A percentile compares a stretch with the other conserved stretches of the same genome.
Conservation (phyloP, 1,140 invertebrate genomes). For the Lepidurus packardi region DNA sequence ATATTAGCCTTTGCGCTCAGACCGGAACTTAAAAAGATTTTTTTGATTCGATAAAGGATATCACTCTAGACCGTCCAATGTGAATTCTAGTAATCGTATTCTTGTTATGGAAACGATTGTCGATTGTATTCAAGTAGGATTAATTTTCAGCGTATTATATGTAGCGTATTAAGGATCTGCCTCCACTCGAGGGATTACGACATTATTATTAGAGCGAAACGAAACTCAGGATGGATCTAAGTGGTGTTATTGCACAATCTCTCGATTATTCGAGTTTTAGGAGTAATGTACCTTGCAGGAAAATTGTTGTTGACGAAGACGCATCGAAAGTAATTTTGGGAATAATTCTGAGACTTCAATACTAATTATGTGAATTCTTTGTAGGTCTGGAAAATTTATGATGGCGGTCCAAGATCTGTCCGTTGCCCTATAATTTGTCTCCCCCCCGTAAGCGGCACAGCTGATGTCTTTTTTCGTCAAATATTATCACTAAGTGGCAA, state of each 20-base stretch:
- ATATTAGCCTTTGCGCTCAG: no score
- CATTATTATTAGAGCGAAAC: background rate
- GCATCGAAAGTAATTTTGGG: constrained; percentile 57
- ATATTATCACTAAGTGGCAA: constrained; percentile 67
- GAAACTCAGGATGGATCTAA: background rate
- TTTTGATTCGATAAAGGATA: no score
- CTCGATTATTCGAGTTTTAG: constrained; percentile 80
- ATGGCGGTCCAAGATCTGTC: constrained; percentile 73
- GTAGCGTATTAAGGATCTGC: background rate
- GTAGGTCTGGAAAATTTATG: constrained; percentile 80
- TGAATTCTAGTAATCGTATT: no score
- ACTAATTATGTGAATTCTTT: constrained; percentile 40
- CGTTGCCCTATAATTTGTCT: constrained; percentile 75
- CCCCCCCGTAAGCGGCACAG: constrained; percentile 80
- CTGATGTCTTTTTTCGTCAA: constrained; percentile 82
- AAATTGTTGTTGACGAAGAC: constrained; percentile 73
- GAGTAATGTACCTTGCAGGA: constrained; percentile 70
- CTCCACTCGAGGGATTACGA: background rate
- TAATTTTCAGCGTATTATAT: background rate
- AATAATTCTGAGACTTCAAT: constrained; percentile 1
- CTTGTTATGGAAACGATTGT: no score
- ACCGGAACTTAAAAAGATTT: no score
- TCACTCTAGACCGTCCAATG: no score
- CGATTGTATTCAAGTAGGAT: background rate
- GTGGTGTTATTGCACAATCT: constrained; percentile 44